Evolutionary conservation across 2,113 vertebrate genomes (phyloP).

Genomic region (Triplophysa dalaica): DNA sequence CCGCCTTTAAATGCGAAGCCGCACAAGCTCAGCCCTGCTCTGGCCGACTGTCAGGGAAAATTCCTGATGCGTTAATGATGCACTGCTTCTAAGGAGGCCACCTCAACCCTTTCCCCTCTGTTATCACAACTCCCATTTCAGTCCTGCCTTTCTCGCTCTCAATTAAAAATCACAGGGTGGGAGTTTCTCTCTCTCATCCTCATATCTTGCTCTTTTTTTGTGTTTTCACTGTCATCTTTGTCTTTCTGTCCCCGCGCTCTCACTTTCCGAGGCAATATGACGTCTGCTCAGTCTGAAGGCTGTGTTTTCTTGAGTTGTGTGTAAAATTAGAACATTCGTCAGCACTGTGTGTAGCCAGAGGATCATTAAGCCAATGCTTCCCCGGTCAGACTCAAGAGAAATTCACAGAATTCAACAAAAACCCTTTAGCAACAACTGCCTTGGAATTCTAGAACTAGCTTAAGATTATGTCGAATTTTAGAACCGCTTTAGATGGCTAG

Average conservation of each 20-base stretch:
- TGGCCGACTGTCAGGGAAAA: slow-evolving; percentile 34
- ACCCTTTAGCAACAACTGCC: background rate
- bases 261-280: slow-evolving; percentile 35
- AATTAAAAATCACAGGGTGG: slow-evolving; percentile 8
- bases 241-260: background rate
- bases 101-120: slow-evolving; percentile 32
- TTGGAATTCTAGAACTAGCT: background rate
- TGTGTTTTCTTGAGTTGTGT: slow-evolving; percentile 48
- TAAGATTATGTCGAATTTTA: background rate
- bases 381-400: background rate
- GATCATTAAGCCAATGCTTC: slow-evolving; percentile 22
- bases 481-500: background rate
- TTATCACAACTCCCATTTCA: slow-evolving; percentile 46
- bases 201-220: slow-evolving; percentile 45
- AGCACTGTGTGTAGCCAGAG: slow-evolving; percentile 32
- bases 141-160: slow-evolving; percentile 38
- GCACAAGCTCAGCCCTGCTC: background rate
- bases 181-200: slow-evolving; percentile 3
- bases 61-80: slow-evolving; percentile 40
- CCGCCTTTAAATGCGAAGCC: background rate
- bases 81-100: slow-evolving; percentile 24
- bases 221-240: slow-evolving; percentile 18
- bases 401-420: background rate
- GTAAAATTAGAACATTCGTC: slow-evolving; percentile 53
- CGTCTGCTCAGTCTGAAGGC: slow-evolving; percentile 31